Evolutionary conservation across 2,888 invertebrate genomes (phyloP), one percentile per base, ranked within the genome.

Genomic region (Sipha maydis): DNA sequence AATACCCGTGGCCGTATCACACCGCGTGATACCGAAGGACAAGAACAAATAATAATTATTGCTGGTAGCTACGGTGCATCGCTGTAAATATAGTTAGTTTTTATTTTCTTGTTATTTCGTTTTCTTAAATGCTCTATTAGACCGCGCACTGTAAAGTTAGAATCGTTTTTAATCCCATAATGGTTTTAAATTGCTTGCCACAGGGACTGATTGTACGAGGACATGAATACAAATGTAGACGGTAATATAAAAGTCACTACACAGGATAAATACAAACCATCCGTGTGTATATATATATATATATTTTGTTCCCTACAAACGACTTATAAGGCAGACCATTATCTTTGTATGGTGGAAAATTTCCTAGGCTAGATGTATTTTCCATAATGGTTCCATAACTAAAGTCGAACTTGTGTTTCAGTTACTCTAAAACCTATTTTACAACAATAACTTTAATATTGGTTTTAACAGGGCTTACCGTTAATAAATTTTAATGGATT

Each of bases 101-200:
- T 25, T 61, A 0, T 61, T 61, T 61, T 21, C 25, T 61, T 61
- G 21, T 61, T 61, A 61, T 25, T 61, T 61, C 61, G 61, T 71
- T 71, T 71, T 71, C 48, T 48, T 76, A 41, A 28, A 34, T 73
- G 28, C 28, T 73, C 34, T 31, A 31, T 73, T 25, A 17, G 17
- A 76, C 76, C 31, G 71, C 21, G 25, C 25, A 61, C 19, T 3
- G 17, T 17, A 31, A 71, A 28, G 71, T 71, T 17, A 31, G 54
- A 78, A 48, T 71, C 83, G 83, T 83, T 73, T 83, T 83, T 83
- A 71, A 83, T 83, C 54, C 54, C 71, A 54, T 83, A 83, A 83
- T 83, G 71, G 83, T 31, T 54, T 73, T 83, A 83, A 83, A 83
- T 71, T 48, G 83, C 83, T 71, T 48, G 83, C 83, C 54, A 54